phyloP scores from a whole-genome alignment of 2,888 invertebrate genomes.

The Calliopum simillimum region DNA sequence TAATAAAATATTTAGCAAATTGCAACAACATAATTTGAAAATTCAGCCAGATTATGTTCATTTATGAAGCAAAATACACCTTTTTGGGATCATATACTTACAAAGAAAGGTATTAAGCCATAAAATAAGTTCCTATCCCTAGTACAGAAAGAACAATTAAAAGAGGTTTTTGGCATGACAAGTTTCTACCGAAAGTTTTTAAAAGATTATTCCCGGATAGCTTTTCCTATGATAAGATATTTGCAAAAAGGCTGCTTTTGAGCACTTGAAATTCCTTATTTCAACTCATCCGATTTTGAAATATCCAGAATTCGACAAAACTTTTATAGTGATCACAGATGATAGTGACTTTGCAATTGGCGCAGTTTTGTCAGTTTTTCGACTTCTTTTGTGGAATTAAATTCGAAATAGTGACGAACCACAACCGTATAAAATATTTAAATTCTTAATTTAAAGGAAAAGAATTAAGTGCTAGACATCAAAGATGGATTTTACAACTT shows the following conservation, averaged over 20 bases:
- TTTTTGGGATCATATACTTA: no score
- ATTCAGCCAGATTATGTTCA: constrained; percentile 36
- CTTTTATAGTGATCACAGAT: constrained; percentile 37
- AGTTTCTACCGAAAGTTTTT: constrained; percentile 50
- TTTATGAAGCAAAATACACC: no score
- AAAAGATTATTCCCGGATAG: constrained; percentile 43
- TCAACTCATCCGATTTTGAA: constrained; percentile 30
- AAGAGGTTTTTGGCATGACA: constrained; percentile 45
- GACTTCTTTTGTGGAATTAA: no score
- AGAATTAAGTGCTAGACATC: constrained; percentile 34
- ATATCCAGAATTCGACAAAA: constrained; percentile 34
- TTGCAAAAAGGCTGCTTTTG: constrained; percentile 32
- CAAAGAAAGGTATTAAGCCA: no score
- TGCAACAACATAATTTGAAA: constrained; percentile 29
- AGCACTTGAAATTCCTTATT: constrained; percentile 35
- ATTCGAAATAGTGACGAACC: no score
- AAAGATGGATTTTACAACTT: constrained; percentile 32
- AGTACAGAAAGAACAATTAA: constrained; percentile 43
- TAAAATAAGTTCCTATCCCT: no score
- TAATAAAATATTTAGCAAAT: constrained; percentile 7
- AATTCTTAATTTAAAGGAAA: constrained; percentile 37
- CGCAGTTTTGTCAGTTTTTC: constrained; percentile 37
- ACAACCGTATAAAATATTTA: no score
- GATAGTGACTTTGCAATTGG: constrained; percentile 36
- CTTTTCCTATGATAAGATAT: constrained; percentile 29